phyloP scores from a whole-genome alignment of 2,113 vertebrate genomes.

The Thunnus maccoyii region DNA sequence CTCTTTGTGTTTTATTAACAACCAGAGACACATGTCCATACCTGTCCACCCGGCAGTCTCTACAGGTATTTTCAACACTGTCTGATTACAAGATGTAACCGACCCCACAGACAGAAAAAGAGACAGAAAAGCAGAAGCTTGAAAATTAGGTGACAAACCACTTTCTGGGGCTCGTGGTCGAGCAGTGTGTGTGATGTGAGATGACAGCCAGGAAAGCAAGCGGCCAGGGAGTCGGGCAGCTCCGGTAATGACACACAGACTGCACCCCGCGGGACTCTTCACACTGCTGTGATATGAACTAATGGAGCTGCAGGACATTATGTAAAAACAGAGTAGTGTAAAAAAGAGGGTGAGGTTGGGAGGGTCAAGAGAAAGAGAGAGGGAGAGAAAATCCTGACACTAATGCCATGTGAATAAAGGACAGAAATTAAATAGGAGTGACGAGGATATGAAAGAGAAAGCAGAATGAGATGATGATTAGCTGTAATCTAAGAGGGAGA shows the following conservation, averaged over 20 bases:
- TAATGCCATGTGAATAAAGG: constrained; percentile 46
- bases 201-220: constrained; percentile 36
- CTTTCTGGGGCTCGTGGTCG: constrained; percentile 25
- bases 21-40: not conserved
- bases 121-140: constrained; percentile 21
- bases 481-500: constrained; percentile 59
- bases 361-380: constrained; percentile 36
- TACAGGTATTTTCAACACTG: not conserved
- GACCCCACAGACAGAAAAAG: constrained; percentile 8
- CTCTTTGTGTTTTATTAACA: not conserved
- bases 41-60: not conserved
- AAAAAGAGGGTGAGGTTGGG: constrained; percentile 20
- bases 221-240: not conserved
- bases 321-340: constrained; percentile 57
- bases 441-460: constrained; percentile 67
- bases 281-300: constrained; percentile 58
- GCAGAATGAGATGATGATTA: constrained; percentile 69
- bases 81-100: constrained; percentile 14
- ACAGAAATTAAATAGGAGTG: constrained; percentile 49
- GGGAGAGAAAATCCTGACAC: constrained; percentile 15
- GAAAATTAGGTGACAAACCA: constrained; percentile 47
- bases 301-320: constrained; percentile 64
- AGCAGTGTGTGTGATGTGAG: constrained; percentile 39
- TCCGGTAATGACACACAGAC: constrained; percentile 31
- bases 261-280: constrained; percentile 38